phyloP scores from a whole-genome alignment of 1,140 invertebrate genomes.

The Drosophila asahinai region DNA sequence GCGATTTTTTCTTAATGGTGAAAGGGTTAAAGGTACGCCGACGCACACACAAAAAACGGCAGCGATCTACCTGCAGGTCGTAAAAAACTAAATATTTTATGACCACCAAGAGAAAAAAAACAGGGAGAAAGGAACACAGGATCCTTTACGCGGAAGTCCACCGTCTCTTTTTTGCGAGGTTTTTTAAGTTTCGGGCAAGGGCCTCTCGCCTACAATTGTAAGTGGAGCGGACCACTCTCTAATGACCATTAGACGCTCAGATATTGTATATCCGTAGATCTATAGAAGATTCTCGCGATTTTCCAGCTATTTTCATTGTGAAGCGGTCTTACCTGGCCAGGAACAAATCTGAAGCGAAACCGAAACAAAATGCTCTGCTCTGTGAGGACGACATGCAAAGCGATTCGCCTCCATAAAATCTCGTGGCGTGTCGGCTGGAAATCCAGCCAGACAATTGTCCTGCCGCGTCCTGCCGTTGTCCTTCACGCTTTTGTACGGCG shows the following conservation, averaged over 20 bases:
- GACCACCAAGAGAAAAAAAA: conserved; percentile 19
- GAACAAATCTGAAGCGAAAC: conserved; percentile 28
- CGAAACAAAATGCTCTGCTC: conserved; percentile 22
- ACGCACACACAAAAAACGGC: conserved; percentile 52
- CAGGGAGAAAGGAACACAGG: conserved; percentile 17
- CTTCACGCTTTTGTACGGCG: conserved; percentile 76
- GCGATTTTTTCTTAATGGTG: conserved; percentile 72
- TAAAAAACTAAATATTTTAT: conserved; percentile 80
- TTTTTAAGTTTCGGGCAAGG: conserved; percentile 35
- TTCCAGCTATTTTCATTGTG: conserved; percentile 78
- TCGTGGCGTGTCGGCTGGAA: conserved; percentile 42
- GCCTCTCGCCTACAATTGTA: conserved; percentile 52
- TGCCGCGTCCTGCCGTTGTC: conserved; percentile 57
- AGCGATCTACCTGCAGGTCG: conserved; percentile 33
- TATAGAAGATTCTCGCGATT: conserved; percentile 73
- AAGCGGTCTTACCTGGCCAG: conserved; percentile 61
- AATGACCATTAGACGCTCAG: conserved; percentile 37
- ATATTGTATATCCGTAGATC: conserved; percentile 5
- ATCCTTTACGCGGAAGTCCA: conserved; percentile 66
- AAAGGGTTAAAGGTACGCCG: conserved; percentile 58
- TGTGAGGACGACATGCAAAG: conserved; percentile 27
- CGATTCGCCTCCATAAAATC: conserved; percentile 36
- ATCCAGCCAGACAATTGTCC: conserved; percentile 30
- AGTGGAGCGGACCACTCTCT: conserved; percentile 58
- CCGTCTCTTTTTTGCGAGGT: conserved; percentile 22